Evolutionary conservation across 37 sponge, comb jelly and placozoan genomes (phyloP).

Genomic region (Beroe forskalii): DNA sequence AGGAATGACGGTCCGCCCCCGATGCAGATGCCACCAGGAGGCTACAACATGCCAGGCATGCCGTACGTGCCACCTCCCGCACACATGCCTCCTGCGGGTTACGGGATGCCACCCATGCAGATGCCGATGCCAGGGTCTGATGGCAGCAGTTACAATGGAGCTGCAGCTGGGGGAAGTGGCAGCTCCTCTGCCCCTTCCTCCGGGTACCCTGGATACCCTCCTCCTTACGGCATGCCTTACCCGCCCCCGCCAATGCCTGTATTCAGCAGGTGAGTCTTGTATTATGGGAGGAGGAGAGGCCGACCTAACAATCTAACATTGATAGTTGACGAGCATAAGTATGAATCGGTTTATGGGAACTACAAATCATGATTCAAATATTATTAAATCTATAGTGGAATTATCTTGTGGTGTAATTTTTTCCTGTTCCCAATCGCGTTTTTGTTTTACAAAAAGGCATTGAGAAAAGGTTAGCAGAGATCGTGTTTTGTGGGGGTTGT

Average conservation of each 20-base stretch:
- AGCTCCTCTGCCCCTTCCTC: slow-evolving; percentile 3
- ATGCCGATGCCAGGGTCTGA: not conserved
- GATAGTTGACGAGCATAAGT: not conserved
- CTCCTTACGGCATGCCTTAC: slow-evolving; percentile 37
- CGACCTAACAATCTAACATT: not conserved
- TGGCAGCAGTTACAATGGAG: not conserved
- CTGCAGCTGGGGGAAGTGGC: no score
- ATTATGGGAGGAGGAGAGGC: no score
- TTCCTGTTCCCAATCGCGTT: no score
- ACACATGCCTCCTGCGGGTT: not conserved
- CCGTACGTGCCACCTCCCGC: not conserved
- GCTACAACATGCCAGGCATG: slow-evolving; percentile 30
- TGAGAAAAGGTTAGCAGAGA: no score
- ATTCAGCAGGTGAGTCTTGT: slow-evolving; percentile 30
- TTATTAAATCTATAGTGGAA: no score
- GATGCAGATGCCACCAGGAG: slow-evolving; percentile 31
- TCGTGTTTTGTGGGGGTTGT: no score
- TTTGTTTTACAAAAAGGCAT: no score
- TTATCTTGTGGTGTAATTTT: no score
- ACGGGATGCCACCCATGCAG: slow-evolving; percentile 17
- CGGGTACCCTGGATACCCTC: no score
- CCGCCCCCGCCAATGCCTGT: slow-evolving; percentile 3
- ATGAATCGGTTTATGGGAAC: no score
- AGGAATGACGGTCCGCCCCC: not conserved
- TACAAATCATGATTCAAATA: no score